Conservation (phyloP, 2,113 vertebrate genomes). For the Tachuris rubrigastra region DNA sequence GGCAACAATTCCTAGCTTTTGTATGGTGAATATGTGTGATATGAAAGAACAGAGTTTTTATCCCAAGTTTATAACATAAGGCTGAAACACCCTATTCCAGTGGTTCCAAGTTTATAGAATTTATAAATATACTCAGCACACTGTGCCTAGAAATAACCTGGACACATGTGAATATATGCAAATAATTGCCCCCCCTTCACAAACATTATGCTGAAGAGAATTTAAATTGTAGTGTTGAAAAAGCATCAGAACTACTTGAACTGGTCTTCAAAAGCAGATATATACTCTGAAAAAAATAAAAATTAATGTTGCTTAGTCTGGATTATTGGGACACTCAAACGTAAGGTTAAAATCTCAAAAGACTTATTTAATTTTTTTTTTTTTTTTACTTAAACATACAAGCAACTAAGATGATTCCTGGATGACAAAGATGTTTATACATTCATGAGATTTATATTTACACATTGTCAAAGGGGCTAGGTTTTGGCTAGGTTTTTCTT, state of each 20-base stretch:
- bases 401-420: neutral
- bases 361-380: neutral
- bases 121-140: neutral
- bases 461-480: neutral
- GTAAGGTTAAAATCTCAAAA: neutral
- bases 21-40: neutral
- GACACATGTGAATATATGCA: neutral
- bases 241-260: neutral
- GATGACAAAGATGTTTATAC: neutral
- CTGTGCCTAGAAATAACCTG: neutral
- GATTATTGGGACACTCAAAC: neutral
- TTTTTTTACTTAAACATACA: neutral
- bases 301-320: neutral
- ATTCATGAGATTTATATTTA: neutral
- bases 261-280: neutral
- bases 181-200: neutral
- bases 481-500: neutral
- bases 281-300: neutral
- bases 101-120: neutral
- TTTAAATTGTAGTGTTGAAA: neutral
- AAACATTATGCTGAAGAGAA: neutral
- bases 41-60: neutral
- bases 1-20: neutral
- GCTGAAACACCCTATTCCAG: neutral
- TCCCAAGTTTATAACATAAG: neutral